Evolutionary conservation across 2,113 vertebrate species (phyloP).

Genomic region (Caloenas nicobarica): DNA sequence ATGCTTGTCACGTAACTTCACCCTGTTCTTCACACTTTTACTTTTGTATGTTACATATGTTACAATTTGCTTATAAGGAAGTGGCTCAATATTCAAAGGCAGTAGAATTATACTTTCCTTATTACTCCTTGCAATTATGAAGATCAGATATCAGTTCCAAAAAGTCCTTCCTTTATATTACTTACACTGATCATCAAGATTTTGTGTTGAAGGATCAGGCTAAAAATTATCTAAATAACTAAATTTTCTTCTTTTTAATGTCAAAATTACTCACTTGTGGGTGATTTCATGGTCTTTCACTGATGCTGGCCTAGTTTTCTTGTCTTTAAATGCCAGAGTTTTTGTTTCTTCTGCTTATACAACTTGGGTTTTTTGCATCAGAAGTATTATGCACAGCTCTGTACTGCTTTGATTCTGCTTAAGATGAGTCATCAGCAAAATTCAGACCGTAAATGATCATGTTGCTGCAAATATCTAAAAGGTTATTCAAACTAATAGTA

Average conservation of each 20-base stretch:
- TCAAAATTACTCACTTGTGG: not conserved
- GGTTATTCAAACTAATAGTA: not conserved
- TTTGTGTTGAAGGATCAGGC: not conserved
- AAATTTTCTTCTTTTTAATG: not conserved
- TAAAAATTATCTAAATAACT: not conserved
- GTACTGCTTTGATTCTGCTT: not conserved
- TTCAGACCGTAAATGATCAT: not conserved
- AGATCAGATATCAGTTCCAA: not conserved
- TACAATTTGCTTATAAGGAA: not conserved
- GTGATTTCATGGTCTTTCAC: not conserved
- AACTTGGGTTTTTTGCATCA: not conserved
- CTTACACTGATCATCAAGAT: not conserved
- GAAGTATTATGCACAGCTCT: not conserved
- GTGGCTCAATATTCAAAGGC: not conserved
- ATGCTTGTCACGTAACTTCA: not conserved
- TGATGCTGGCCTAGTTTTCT: not conserved
- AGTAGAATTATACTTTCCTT: not conserved
- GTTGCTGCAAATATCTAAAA: not conserved
- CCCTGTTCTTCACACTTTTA: not conserved
- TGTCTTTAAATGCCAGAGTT: not conserved
- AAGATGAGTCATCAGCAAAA: slow-evolving; percentile 39
- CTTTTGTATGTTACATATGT: not conserved
- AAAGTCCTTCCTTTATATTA: not conserved
- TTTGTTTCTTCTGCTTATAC: slow-evolving; percentile 10
- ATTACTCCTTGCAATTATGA: not conserved